These are phyloP conservation scores for Episyrphus balteatus DNA, from an alignment of 1,140 invertebrate genomes.

Conservation along the genomic window DNA sequence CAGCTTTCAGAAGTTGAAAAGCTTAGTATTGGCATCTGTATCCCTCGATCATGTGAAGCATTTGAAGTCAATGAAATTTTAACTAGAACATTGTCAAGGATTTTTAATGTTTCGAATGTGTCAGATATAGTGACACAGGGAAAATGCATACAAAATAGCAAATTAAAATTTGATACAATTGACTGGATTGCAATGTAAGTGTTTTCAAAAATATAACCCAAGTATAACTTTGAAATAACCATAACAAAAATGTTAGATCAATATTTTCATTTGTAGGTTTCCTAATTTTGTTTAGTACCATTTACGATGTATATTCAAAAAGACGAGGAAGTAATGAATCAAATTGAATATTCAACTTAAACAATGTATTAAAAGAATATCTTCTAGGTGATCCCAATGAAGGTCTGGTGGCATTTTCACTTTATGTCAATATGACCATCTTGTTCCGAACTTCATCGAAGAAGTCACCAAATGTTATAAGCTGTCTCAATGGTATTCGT, in stretches of 20 bases:
- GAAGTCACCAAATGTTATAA: not conserved
- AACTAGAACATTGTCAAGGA: constrained; percentile 3
- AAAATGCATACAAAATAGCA: constrained; percentile 7
- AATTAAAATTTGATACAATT: constrained; percentile 7
- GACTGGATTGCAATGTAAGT: constrained; percentile 29
- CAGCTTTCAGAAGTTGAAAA: not conserved
- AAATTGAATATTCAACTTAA: too few relatives aligned
- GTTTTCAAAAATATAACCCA: not conserved
- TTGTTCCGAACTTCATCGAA: too few relatives aligned
- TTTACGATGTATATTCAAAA: too few relatives aligned
- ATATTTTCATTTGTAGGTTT: too few relatives aligned
- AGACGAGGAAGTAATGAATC: too few relatives aligned
- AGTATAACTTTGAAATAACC: too few relatives aligned
- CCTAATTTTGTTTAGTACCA: too few relatives aligned
- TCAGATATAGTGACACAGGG: constrained; percentile 12
- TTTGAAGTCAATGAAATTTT: constrained; percentile 15
- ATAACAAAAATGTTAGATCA: too few relatives aligned
- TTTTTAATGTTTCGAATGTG: constrained; percentile 5
- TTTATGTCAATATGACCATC: too few relatives aligned
- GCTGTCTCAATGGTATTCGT: constrained; percentile 1
- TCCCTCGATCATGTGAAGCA: constrained; percentile 15
- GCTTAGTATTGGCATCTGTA: constrained; percentile 17
- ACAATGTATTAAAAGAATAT: too few relatives aligned
- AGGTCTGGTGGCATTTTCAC: not conserved
- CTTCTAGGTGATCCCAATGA: not conserved